Evolutionary conservation across 2,797 vertebrate species (phyloP).

Genomic region (Manis crassicaudata): DNA sequence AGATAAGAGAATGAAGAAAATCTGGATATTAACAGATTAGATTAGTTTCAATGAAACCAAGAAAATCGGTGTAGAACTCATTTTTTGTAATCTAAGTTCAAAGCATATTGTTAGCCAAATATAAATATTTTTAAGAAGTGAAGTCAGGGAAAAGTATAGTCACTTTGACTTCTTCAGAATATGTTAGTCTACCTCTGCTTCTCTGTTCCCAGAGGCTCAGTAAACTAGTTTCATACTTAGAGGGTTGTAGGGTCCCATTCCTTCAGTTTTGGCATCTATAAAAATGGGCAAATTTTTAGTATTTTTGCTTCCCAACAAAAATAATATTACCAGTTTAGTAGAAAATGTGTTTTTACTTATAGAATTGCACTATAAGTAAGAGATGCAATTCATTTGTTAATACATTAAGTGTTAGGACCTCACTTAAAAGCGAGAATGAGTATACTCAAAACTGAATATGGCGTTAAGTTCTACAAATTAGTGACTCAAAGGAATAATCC

Average conservation of each 20-base stretch:
- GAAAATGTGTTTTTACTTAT: background rate
- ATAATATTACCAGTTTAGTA: background rate
- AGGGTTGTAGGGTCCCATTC: background rate
- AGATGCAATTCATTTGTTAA: background rate
- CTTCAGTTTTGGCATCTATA: background rate
- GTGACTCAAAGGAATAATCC: background rate
- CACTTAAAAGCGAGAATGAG: background rate
- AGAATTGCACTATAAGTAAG: background rate
- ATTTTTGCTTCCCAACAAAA: slow-evolving; percentile 28
- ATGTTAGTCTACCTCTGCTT: background rate
- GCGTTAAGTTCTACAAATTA: background rate
- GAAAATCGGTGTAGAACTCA: background rate
- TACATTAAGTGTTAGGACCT: background rate
- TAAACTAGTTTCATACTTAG: background rate
- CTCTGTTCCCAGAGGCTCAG: background rate
- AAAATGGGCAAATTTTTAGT: background rate
- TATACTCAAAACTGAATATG: no score
- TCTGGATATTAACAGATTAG: background rate
- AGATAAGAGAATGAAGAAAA: background rate
- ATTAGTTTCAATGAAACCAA: background rate
- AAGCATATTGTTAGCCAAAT: background rate
- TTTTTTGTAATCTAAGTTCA: background rate
- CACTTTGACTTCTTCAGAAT: background rate
- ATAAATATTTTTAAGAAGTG: background rate
- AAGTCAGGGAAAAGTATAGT: background rate